Conservation (phyloP, 2,113 vertebrate species). For the Scomber japonicus region DNA sequence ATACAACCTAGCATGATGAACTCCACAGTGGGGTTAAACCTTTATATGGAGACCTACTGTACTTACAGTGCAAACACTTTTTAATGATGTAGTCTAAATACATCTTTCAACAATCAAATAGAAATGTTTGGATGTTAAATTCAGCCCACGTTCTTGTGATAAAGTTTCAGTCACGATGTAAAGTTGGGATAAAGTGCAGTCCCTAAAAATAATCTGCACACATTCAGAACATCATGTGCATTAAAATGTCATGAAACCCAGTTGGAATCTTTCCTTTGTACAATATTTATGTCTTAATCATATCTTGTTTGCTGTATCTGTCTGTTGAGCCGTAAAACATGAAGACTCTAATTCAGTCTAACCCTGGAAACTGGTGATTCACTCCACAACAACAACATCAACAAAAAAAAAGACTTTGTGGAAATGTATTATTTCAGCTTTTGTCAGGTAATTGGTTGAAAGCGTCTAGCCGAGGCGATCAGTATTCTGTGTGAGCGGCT, state of each 20-base stretch:
- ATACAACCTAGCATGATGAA: too few relatives aligned
- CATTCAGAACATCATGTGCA: slow-evolving; percentile 4
- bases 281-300: slow-evolving; percentile 16
- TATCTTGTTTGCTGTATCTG: neutral
- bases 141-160: neutral
- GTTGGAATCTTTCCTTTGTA: slow-evolving; percentile 6
- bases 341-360: slow-evolving; percentile 19
- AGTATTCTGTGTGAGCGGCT: slow-evolving; percentile 35
- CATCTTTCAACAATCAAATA: too few relatives aligned
- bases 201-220: neutral
- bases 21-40: too few relatives aligned
- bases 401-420: slow-evolving; percentile 11
- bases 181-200: slow-evolving; percentile 4
- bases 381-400: neutral
- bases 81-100: too few relatives aligned
- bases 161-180: neutral
- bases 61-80: too few relatives aligned
- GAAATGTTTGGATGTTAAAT: neutral
- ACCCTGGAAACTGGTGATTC: neutral
- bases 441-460: slow-evolving; percentile 54
- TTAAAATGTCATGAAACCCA: neutral
- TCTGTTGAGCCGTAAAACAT: slow-evolving; percentile 12
- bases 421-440: slow-evolving; percentile 34
- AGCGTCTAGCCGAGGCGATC: slow-evolving; percentile 33
- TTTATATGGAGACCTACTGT: too few relatives aligned